phyloP scores from a whole-genome alignment of 2,797 vertebrate species.

The Sebastes itinus region DNA sequence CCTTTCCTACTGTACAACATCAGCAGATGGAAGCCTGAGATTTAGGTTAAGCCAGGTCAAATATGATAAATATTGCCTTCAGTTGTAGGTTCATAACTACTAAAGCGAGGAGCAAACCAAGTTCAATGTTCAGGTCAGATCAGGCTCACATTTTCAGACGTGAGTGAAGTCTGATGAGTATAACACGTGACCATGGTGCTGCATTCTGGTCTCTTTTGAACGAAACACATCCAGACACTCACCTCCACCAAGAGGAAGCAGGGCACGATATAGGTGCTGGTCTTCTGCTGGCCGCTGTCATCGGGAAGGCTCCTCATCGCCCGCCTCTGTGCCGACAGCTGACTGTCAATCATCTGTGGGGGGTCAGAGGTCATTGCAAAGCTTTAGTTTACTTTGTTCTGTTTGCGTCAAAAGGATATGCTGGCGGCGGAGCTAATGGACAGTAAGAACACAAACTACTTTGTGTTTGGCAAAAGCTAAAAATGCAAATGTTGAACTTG shows the following conservation, averaged over 20 bases:
- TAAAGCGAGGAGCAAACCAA: neutral
- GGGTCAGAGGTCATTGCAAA: constrained; percentile 31
- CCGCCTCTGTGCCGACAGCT: constrained; percentile 57
- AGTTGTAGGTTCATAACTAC: neutral
- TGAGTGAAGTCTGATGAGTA: neutral
- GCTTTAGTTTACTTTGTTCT: neutral
- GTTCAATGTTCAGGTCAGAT: neutral
- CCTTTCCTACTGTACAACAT: neutral
- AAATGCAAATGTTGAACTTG: neutral
- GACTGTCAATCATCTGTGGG: constrained; percentile 72
- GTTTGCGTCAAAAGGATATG: neutral
- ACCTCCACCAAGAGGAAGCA: constrained; percentile 94
- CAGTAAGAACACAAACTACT: neutral
- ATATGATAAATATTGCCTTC: neutral
- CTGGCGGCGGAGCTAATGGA: neutral
- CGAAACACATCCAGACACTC: constrained; percentile 51
- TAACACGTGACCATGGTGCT: neutral
- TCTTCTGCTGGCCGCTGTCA: constrained; percentile 77
- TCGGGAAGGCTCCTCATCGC: constrained; percentile 53
- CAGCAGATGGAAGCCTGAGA: neutral
- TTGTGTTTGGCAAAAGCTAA: neutral
- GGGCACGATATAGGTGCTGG: constrained; percentile 90
- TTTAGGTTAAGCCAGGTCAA: neutral
- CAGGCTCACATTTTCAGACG: neutral
- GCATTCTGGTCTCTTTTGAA: neutral